phyloP scores from a whole-genome alignment of 92 coral and sea anemone species.

The Ricordea florida region DNA sequence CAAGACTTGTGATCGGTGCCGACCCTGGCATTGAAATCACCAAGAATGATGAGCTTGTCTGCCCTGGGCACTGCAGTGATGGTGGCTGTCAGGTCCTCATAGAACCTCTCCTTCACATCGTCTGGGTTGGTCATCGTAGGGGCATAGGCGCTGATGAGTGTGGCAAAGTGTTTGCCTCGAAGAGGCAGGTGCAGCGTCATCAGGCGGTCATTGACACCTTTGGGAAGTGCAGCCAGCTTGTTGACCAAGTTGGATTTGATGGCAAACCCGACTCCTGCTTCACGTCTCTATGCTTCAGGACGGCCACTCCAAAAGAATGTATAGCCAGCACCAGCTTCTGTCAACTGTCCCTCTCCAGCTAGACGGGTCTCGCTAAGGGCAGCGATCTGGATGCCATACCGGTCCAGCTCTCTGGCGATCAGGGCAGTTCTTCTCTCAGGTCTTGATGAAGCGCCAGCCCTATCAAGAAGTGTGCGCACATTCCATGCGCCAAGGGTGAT shows the following conservation, averaged over 20 bases:
- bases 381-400: too few relatives aligned
- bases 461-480: slow-evolving; percentile 21
- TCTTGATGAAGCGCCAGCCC: too few relatives aligned
- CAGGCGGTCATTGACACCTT: neutral
- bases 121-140: slow-evolving; percentile 34
- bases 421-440: too few relatives aligned
- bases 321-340: slow-evolving; percentile 1
- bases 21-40: too few relatives aligned
- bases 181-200: slow-evolving; percentile 1
- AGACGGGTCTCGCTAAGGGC: slow-evolving; percentile 12
- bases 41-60: slow-evolving; percentile 1
- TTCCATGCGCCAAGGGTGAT: slow-evolving; percentile 23
- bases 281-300: neutral
- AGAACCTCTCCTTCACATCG: neutral
- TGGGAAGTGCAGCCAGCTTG: neutral
- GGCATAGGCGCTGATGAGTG: slow-evolving; percentile 8
- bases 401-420: too few relatives aligned
- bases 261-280: slow-evolving; percentile 13
- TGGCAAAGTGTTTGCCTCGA: too few relatives aligned
- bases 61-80: neutral
- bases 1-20: neutral
- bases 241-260: neutral
- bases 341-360: neutral
- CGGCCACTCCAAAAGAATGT: slow-evolving; percentile 14
- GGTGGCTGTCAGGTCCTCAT: neutral